Evolutionary conservation across 2,113 vertebrate species (phyloP), one percentile per base, ranked within the genome.

Genomic region (Labrus mixtus): DNA sequence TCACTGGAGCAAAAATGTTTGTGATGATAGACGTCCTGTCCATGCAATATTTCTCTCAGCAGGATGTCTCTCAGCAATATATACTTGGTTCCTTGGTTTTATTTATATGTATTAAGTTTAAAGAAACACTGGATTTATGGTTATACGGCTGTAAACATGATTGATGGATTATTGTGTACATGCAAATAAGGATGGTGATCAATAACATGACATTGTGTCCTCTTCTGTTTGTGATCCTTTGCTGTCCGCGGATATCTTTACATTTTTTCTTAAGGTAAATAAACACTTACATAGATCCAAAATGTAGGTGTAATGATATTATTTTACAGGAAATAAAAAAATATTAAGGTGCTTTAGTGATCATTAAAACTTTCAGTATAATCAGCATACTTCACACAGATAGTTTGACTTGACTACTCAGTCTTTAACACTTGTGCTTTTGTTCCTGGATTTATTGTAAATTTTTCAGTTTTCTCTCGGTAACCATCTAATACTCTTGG

Each of bases 241-340:
- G 48, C 62, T 39, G 37, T 53, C 16, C 77, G 10, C 57, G 71
- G 56, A 41, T 73, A 59, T 74, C 7, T 66, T 45, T 19, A 37
- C 51, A 33, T 61, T 81, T 87, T 87, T 79, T 69, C n/a, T 73
- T 53, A 76, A 71, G 60, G 41, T 16, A 54, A 85, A 84, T 87
- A 88, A 86, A 90, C 1, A 20, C 20, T 70, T 72, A 10, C 73
- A 8, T 15, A 33, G 29, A 33, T 33, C 1, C 29, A 6, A 33
- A 3, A 33, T 33, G 29, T 33, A 25, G 25, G 25, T 25, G 3
- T 25, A 25, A 25, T 25, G 25, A 25, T 25, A 25, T 3, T 25
- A 25, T 25, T 25, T 25, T 25, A 25, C 25, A 25, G 25, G 25
- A 25, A 1, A 25, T 25, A 3, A 25, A 25, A 25, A 29, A 3